Conservation (phyloP, 1,140 invertebrate genomes). For the Watersipora subatra region DNA sequence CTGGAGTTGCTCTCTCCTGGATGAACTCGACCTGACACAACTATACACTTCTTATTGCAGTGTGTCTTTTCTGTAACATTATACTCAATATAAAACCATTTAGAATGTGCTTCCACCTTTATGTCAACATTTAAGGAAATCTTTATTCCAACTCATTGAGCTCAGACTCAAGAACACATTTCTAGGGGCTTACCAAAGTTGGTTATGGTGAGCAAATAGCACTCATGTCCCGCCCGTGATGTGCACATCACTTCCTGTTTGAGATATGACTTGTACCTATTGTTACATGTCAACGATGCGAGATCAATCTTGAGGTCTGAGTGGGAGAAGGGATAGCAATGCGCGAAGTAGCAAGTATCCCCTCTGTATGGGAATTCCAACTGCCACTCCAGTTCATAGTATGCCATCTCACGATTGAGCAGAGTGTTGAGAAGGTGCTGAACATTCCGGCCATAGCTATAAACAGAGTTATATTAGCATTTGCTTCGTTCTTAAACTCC, state of each 20-base stretch:
- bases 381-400: slow-evolving; percentile 14
- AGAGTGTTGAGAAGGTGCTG: slow-evolving; percentile 7
- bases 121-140: too few relatives aligned
- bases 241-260: slow-evolving; percentile 11
- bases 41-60: slow-evolving; percentile 44
- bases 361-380: slow-evolving; percentile 12
- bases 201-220: slow-evolving; percentile 14
- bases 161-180: too few relatives aligned
- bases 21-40: slow-evolving; percentile 34
- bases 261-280: background rate
- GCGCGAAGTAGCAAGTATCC: slow-evolving; percentile 15
- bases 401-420: slow-evolving; percentile 9
- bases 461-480: too few relatives aligned
- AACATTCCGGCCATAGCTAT: slow-evolving; percentile 9
- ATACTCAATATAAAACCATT: too few relatives aligned
- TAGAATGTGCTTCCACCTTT: too few relatives aligned
- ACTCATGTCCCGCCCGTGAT: slow-evolving; percentile 14
- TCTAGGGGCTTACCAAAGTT: slow-evolving; percentile 10
- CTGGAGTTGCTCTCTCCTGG: slow-evolving; percentile 37
- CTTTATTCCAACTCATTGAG: too few relatives aligned
- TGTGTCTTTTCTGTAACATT: slow-evolving; percentile 12
- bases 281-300: slow-evolving; percentile 7
- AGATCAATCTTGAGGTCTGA: slow-evolving; percentile 14
- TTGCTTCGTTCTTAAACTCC: background rate
- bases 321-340: slow-evolving; percentile 15